Evolutionary conservation across 1,140 invertebrate species (phyloP).

Genomic region (Lepidotrigona ventralis): DNA sequence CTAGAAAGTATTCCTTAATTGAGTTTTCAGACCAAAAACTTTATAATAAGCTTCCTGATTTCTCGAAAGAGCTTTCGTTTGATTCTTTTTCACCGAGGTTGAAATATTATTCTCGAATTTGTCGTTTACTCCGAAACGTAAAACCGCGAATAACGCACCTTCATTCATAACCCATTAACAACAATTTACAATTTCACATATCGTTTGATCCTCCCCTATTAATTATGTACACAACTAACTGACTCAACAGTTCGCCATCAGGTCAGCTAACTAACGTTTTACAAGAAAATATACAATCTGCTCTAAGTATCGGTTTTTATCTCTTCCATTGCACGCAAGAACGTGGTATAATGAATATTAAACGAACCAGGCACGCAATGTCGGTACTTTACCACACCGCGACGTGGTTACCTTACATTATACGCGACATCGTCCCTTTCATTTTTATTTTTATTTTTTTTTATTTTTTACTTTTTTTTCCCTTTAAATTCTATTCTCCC

Average conservation of each 20-base stretch:
- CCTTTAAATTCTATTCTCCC: background rate
- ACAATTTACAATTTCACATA: background rate
- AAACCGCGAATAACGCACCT: background rate
- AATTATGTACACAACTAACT: background rate
- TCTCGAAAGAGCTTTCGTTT: background rate
- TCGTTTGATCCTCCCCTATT: background rate
- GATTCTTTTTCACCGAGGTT: background rate
- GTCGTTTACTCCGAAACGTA: background rate
- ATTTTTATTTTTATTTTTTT: background rate
- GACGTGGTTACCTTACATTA: constrained; percentile 16
- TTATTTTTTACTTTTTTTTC: background rate
- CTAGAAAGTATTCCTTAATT: background rate
- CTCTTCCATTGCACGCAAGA: background rate
- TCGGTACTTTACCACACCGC: constrained; percentile 25
- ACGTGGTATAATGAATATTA: background rate
- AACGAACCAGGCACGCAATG: constrained; percentile 12
- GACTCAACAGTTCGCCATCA: background rate
- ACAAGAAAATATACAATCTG: background rate
- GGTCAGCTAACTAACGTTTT: background rate
- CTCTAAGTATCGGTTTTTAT: background rate
- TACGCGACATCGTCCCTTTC: constrained; percentile 6
- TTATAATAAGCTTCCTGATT: background rate
- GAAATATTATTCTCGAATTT: background rate
- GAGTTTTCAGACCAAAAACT: background rate
- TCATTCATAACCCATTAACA: background rate